Evolutionary conservation across 2,113 vertebrate genomes (phyloP).

Genomic region (Pituophis catenifer): DNA sequence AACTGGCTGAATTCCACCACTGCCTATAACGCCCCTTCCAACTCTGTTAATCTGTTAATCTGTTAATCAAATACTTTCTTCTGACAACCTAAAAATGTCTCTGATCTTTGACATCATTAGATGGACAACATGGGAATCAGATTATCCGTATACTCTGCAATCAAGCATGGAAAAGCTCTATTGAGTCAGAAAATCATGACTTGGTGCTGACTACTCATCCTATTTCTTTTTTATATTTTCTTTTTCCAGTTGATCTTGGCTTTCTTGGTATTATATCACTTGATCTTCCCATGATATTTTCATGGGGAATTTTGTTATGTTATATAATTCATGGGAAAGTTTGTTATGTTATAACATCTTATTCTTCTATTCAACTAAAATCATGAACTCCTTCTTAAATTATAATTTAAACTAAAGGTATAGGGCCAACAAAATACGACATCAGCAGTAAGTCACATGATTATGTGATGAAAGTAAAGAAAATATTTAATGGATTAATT

Average conservation of each 20-base stretch:
- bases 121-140: background rate
- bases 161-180: background rate
- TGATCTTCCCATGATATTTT: background rate
- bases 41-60: too few relatives aligned
- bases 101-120: background rate
- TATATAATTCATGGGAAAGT: background rate
- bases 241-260: background rate
- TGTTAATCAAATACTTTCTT: background rate
- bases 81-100: background rate
- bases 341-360: background rate
- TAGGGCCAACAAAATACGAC: background rate
- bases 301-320: background rate
- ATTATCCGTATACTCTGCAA: background rate
- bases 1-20: too few relatives aligned
- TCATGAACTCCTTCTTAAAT: background rate
- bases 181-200: background rate
- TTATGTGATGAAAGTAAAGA: background rate
- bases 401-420: background rate
- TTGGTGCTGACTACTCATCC: background rate
- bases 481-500: background rate
- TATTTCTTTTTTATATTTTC: background rate
- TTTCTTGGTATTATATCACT: background rate
- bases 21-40: too few relatives aligned
- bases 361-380: background rate
- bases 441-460: background rate